phyloP scores from a whole-genome alignment of 2,113 vertebrate genomes.

The Dipodomys merriami region DNA sequence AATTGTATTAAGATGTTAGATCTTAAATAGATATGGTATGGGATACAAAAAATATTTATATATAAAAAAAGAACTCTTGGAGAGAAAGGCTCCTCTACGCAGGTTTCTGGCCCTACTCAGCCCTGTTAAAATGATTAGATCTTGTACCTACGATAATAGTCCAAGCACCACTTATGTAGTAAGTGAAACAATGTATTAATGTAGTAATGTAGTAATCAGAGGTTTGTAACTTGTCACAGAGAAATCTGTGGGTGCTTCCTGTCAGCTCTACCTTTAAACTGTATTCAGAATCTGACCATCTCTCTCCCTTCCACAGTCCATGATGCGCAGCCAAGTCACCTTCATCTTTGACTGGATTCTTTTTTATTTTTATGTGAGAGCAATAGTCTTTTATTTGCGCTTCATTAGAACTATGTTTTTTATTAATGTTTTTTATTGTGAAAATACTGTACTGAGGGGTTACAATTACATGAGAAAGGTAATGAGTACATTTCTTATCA shows the following conservation, averaged over 20 bases:
- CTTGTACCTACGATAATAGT: not conserved
- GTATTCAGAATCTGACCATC: not conserved
- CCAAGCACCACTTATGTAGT: not conserved
- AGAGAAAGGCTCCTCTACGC: not conserved
- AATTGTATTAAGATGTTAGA: conserved; percentile 19
- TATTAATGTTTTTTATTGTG: too few species aligned
- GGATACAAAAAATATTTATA: not conserved
- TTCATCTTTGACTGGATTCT: not conserved
- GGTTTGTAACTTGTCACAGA: not conserved
- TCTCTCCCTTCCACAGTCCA: not conserved
- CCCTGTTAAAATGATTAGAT: not conserved
- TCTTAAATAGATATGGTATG: not conserved
- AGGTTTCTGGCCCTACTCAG: not conserved
- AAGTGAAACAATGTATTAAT: not conserved
- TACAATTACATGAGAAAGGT: too few species aligned
- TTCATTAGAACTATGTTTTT: too few species aligned
- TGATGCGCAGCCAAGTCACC: not conserved
- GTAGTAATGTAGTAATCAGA: not conserved
- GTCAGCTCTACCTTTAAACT: not conserved
- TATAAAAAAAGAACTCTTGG: not conserved
- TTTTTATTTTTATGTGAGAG: too few species aligned
- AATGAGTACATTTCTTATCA: too few species aligned
- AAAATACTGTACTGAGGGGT: too few species aligned
- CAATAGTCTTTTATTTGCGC: too few species aligned
- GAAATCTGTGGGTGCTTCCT: not conserved